Base-by-base conservation (phyloP, 1,140 invertebrate genomes). In the Drosophila mauritiana region DNA sequence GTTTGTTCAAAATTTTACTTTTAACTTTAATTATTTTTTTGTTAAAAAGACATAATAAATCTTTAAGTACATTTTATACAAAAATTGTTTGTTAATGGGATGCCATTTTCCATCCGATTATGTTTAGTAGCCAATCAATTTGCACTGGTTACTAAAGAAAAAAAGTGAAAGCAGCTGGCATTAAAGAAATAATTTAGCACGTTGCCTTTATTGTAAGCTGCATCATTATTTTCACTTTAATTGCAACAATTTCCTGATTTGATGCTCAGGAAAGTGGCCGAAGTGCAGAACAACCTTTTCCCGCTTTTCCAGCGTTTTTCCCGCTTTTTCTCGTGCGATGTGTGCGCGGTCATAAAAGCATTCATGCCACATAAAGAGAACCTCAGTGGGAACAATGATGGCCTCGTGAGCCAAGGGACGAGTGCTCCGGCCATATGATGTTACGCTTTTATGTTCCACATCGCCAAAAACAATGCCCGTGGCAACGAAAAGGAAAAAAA, bases 151-250 rank as follows among this genome's bases (percentile, higher is more conserved):
- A 31, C 31, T 31, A 39, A 39, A 39, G 37, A 11, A 4, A 13
- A 34, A 42, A 43, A 43, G 7, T 11, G 10, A 43, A 34, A 17
- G 13, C 10, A 22, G 36, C 11, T 5, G 37, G 13, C 4, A 11
- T 13, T 39, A 13, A 13, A 39, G 37, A 15, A 49, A 58, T n/a
- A 36, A 39, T 12, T 7, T 8, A 6, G 2, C 15, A 4, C 15
- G 12, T 12, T 49, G 11, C 7, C 46, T 62, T 86, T 58, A 72
- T 76, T 79, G 65, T 72, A 64, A 51, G 72, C 64, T 61, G 55
- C 49, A 75, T 78, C 79, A 88, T 86, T 86, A 88, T 82, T 83
- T 88, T 68, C 75, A 57, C 75, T 82, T 79, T 86, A 86, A 86
- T 86, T 86, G 79, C 75, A 76, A 73, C 75, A 64, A 88, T 86